These are phyloP conservation scores for Linepithema humile DNA, from an alignment of 1,140 invertebrate genomes.

Conservation along the genomic window DNA sequence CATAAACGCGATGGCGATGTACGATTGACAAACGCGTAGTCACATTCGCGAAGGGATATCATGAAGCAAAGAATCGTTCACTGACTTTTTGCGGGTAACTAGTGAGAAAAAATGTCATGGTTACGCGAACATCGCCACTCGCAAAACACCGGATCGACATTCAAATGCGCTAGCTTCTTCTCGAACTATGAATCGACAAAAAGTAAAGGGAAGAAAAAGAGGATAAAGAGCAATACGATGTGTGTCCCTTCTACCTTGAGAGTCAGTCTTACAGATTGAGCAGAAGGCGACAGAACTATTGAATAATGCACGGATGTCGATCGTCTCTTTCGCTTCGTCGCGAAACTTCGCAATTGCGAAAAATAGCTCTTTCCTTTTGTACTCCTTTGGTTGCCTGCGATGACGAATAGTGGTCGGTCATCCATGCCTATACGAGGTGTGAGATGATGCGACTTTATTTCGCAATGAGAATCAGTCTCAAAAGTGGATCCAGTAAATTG, in stretches of 20 bases:
- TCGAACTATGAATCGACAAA: neutral
- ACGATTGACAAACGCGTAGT: slow-evolving; percentile 3
- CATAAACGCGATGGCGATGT: slow-evolving; percentile 12
- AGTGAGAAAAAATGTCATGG: slow-evolving; percentile 65
- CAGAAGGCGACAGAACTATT: slow-evolving; percentile 45
- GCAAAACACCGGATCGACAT: slow-evolving; percentile 31
- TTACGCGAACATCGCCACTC: slow-evolving; percentile 44
- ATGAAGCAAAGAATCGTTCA: neutral
- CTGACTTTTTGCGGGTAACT: neutral
- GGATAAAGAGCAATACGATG: slow-evolving; percentile 27
- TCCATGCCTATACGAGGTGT: slow-evolving; percentile 19
- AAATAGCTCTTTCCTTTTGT: slow-evolving; percentile 30
- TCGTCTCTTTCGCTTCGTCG: slow-evolving; percentile 23
- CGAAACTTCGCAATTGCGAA: slow-evolving; percentile 4
- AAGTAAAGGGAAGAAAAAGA: neutral
- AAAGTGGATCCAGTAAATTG: slow-evolving; percentile 57
- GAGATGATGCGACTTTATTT: slow-evolving; percentile 55
- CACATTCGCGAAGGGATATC: slow-evolving; percentile 9
- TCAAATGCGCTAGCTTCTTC: slow-evolving; percentile 48
- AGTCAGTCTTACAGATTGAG: slow-evolving; percentile 45
- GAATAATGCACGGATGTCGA: slow-evolving; percentile 25
- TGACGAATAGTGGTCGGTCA: slow-evolving; percentile 26
- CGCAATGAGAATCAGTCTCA: slow-evolving; percentile 67
- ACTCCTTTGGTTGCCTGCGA: neutral
- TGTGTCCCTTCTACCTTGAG: slow-evolving; percentile 31